phyloP scores from a whole-genome alignment of 2,888 invertebrate genomes.

The Drosophila rellima region DNA sequence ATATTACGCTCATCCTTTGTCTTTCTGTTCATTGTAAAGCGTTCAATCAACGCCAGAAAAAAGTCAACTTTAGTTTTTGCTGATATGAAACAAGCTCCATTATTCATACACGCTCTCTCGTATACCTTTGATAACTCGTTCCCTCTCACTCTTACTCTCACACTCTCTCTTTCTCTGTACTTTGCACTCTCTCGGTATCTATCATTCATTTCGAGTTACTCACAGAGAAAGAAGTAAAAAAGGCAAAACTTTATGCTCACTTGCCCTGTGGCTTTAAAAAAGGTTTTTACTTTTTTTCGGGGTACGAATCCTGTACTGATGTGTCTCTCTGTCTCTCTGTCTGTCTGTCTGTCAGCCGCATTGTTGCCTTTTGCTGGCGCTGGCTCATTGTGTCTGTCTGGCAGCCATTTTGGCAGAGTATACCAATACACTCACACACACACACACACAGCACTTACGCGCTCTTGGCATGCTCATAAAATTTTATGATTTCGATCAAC shows the following conservation, averaged over 20 bases:
- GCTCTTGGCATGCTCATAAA: constrained; percentile 78
- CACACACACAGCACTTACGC: constrained; percentile 55
- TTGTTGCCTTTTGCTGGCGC: constrained; percentile 59
- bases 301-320: constrained; percentile 26
- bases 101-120: constrained; percentile 43
- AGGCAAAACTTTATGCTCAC: constrained; percentile 60
- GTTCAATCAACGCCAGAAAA: constrained; percentile 60
- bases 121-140: background rate
- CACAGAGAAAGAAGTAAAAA: constrained; percentile 24
- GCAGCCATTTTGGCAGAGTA: constrained; percentile 46
- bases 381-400: constrained; percentile 53
- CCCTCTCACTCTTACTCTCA: background rate
- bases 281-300: constrained; percentile 31
- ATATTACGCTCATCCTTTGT: background rate
- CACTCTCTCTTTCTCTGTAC: background rate
- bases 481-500: constrained; percentile 83
- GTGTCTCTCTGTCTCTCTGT: constrained; percentile 28
- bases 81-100: constrained; percentile 59
- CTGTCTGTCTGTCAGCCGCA: constrained; percentile 48
- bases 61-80: constrained; percentile 63
- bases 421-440: constrained; percentile 27
- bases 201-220: constrained; percentile 42
- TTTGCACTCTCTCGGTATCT: constrained; percentile 19
- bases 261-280: constrained; percentile 71
- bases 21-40: constrained; percentile 12